Conservation (phyloP, 2,113 vertebrate genomes). For the Jacana jacana region DNA sequence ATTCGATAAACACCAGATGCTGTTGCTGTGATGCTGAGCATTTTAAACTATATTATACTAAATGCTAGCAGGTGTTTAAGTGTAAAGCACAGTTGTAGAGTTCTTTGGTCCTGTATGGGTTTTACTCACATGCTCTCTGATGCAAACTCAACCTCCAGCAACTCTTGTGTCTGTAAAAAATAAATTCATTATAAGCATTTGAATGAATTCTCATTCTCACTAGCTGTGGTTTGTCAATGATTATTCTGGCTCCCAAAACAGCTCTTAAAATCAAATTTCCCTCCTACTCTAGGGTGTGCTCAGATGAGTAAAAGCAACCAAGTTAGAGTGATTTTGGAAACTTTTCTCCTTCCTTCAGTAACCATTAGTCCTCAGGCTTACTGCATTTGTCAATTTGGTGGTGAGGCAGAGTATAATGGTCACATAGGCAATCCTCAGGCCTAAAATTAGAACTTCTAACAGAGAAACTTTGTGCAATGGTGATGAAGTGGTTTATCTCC, state of each 20-base stretch:
- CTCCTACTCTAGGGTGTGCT: background rate
- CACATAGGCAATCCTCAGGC: background rate
- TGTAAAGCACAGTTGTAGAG: background rate
- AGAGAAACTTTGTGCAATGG: background rate
- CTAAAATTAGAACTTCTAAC: background rate
- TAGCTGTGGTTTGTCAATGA: background rate
- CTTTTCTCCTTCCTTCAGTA: background rate
- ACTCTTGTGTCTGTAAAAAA: slow-evolving; percentile 66
- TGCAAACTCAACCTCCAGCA: slow-evolving; percentile 74
- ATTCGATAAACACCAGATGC: background rate
- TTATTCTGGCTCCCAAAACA: background rate
- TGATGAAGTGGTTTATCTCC: background rate
- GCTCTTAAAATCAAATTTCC: background rate
- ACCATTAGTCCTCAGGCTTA: background rate
- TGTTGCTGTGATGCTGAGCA: background rate
- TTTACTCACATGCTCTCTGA: slow-evolving; percentile 70
- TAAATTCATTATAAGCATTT: background rate
- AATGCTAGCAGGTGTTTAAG: background rate
- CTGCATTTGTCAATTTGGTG: background rate
- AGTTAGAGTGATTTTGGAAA: background rate
- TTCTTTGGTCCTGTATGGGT: background rate
- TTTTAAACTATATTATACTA: background rate
- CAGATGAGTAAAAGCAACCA: background rate
- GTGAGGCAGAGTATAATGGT: background rate
- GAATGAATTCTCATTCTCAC: background rate